A percentile compares a stretch with the other conserved stretches of the same genome.
phyloP scores from a whole-genome alignment of 1,140 invertebrate species.

The Drosophila jambulina region DNA sequence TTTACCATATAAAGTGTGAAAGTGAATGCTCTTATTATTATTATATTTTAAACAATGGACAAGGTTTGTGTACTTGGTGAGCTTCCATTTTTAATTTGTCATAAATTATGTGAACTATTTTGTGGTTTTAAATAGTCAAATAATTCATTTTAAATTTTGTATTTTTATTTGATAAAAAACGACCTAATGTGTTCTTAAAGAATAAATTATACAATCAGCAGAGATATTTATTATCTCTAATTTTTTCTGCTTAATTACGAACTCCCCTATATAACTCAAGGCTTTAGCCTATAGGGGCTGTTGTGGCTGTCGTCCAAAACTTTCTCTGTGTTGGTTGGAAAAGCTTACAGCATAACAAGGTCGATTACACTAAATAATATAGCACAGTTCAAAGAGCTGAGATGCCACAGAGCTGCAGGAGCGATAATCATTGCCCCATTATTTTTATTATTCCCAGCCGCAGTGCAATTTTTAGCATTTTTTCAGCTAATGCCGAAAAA shows the following conservation, averaged over 20 bases:
- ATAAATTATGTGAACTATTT: not conserved
- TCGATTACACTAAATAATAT: conserved; percentile 35
- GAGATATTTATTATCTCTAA: not conserved
- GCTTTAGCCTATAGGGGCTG: too few relatives aligned
- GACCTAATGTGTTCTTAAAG: too few relatives aligned
- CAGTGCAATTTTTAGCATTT: conserved; percentile 43
- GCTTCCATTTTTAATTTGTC: not conserved
- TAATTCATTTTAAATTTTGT: too few relatives aligned
- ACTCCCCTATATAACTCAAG: not conserved
- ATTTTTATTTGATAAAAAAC: too few relatives aligned
- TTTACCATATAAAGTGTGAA: conserved; percentile 59
- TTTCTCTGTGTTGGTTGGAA: not conserved
- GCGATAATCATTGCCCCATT: conserved; percentile 26
- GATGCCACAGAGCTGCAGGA: conserved; percentile 22
- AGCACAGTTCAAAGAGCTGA: conserved; percentile 26
- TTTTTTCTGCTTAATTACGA: conserved; percentile 58
- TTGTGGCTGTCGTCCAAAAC: not conserved
- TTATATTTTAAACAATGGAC: not conserved
- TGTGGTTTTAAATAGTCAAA: not conserved
- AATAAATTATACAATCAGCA: too few relatives aligned
- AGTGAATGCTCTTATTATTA: not conserved
- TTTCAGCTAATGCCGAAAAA: conserved; percentile 38
- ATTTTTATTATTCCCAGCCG: conserved; percentile 49
- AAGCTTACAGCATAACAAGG: conserved; percentile 3
- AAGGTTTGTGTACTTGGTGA: not conserved